Evolutionary conservation across 1,140 invertebrate species (phyloP).

Genomic region (Dysdera silvatica): DNA sequence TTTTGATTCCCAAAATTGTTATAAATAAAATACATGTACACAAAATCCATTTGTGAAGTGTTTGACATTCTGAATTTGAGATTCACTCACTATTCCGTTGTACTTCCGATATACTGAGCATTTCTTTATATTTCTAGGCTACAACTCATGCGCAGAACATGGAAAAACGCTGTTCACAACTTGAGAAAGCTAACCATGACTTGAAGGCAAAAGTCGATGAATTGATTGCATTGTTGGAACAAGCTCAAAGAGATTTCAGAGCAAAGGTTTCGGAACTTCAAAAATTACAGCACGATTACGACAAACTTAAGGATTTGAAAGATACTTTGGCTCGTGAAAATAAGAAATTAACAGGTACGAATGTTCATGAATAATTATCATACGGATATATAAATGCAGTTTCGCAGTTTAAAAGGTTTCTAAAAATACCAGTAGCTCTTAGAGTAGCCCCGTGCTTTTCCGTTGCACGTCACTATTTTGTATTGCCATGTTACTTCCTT

Average conservation of each 20-base stretch:
- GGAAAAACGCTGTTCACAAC: constrained; percentile 80
- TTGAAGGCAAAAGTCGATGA: constrained; percentile 67
- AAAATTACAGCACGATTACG: constrained; percentile 76
- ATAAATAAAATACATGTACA: no score
- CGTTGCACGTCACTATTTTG: no score
- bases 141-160: constrained; percentile 74
- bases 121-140: constrained; percentile 6
- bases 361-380: not conserved
- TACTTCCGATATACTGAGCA: no score
- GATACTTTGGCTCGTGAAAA: constrained; percentile 83
- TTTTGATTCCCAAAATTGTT: no score
- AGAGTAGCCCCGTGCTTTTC: no score
- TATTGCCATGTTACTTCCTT: no score
- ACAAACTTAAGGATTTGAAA: constrained; percentile 89
- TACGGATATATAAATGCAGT: no score
- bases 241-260: constrained; percentile 79
- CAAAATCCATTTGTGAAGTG: not conserved
- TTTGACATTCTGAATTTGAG: not conserved
- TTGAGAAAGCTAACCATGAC: constrained; percentile 85
- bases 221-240: constrained; percentile 77
- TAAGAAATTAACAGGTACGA: constrained; percentile 82
- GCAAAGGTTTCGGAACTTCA: constrained; percentile 77
- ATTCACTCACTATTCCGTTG: not conserved
- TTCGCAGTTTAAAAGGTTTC: no score
- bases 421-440: no score